Percentiles rank a stretch among this genome's conserved stretches.
phyloP scores from a whole-genome alignment of 2,113 vertebrate species.

The Tragelaphus strepsiceros region DNA sequence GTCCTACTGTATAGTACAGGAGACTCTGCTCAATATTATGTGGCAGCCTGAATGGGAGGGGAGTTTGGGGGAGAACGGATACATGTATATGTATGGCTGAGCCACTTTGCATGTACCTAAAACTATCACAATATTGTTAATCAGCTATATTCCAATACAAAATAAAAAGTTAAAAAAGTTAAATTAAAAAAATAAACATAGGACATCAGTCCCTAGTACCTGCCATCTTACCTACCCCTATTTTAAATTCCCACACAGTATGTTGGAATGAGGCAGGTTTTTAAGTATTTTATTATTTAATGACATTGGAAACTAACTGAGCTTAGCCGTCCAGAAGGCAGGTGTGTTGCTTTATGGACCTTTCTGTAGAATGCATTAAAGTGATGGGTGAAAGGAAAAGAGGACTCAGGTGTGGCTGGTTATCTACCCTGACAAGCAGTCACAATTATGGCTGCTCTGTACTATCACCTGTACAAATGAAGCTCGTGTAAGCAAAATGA shows the following conservation, averaged over 20 bases:
- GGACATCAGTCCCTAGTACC: background rate
- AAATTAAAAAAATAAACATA: background rate
- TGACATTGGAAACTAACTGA: background rate
- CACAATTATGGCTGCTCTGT: background rate
- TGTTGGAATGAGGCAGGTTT: background rate
- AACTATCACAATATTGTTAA: background rate
- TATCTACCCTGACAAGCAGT: background rate
- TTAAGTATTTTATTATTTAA: constrained; percentile 16
- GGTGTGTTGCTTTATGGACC: constrained; percentile 27
- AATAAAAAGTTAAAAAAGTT: background rate
- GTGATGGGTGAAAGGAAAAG: background rate
- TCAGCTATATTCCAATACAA: background rate
- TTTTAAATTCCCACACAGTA: background rate
- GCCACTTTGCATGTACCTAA: background rate
- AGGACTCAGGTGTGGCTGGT: background rate
- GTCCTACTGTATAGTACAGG: background rate
- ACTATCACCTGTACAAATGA: background rate
- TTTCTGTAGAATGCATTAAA: constrained; percentile 44
- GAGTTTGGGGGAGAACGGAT: background rate
- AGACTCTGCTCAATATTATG: background rate
- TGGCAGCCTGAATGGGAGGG: background rate
- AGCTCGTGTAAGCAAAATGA: background rate
- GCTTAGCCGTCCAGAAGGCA: constrained; percentile 16
- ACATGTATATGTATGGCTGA: background rate
- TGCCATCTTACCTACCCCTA: background rate